Conservation (phyloP, 2,797 vertebrate species). For the Sphenopsis melanotis region DNA sequence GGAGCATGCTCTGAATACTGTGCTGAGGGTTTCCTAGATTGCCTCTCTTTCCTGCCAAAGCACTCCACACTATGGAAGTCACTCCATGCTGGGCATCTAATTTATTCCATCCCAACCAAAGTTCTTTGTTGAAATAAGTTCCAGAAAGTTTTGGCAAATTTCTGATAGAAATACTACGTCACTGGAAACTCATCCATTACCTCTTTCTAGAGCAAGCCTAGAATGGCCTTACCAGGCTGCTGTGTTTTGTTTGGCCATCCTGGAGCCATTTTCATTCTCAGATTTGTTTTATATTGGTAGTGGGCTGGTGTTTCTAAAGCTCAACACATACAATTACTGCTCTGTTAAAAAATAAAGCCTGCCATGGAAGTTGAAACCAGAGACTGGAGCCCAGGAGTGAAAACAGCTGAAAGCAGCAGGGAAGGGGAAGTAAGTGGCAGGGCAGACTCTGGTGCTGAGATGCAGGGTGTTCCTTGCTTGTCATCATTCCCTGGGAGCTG, state of each 20-base stretch:
- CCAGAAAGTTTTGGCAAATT: background rate
- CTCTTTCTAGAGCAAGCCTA: background rate
- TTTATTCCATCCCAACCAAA: background rate
- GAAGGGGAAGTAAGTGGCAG: background rate
- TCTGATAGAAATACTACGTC: background rate
- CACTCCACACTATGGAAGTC: background rate
- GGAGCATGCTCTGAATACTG: background rate
- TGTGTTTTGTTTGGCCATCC: background rate
- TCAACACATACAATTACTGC: background rate
- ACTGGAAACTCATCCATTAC: background rate
- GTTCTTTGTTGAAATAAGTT: background rate
- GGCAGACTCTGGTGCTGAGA: background rate
- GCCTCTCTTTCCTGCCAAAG: background rate
- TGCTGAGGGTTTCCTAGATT: background rate
- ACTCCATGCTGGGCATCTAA: background rate
- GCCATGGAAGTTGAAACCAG: conserved; percentile 15
- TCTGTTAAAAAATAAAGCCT: background rate
- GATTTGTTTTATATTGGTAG: background rate
- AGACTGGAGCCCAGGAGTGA: background rate
- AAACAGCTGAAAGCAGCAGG: conserved; percentile 47
- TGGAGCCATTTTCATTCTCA: background rate
- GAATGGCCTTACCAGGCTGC: background rate
- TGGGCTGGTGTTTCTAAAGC: background rate
- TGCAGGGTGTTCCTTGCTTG: background rate
- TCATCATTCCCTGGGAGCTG: background rate